Conservation (phyloP, 2,888 invertebrate genomes). For the Hydrotaea diabolus region DNA sequence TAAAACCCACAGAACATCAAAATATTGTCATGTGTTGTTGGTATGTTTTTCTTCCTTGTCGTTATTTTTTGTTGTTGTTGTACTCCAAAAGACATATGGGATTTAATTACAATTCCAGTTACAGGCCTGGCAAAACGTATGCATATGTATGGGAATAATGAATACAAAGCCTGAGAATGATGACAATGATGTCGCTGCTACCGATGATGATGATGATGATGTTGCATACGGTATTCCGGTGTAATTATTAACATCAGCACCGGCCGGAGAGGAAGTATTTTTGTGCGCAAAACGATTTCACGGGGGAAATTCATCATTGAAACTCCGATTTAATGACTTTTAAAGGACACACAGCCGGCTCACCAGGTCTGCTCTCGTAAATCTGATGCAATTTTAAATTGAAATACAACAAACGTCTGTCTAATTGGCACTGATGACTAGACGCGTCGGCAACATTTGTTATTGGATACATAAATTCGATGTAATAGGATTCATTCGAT, state of each 20-base stretch:
- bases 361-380: background rate
- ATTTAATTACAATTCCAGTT: slow-evolving; percentile 40
- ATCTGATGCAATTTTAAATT: slow-evolving; percentile 5
- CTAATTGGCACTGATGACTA: background rate
- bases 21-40: background rate
- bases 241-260: slow-evolving; percentile 27
- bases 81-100: slow-evolving; percentile 36
- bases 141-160: background rate
- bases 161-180: background rate
- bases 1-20: background rate
- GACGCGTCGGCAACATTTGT: background rate
- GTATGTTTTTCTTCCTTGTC: slow-evolving; percentile 20
- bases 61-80: background rate
- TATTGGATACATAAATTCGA: background rate
- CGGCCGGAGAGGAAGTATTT: background rate
- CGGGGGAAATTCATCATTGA: background rate
- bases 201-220: background rate
- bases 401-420: background rate
- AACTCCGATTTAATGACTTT: background rate
- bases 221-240: background rate
- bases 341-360: background rate
- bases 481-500: background rate
- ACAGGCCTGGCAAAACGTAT: background rate
- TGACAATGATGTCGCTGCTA: background rate
- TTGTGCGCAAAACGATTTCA: background rate